phyloP scores from a whole-genome alignment of 2,113 vertebrate species.

The Mirounga angustirostris region DNA sequence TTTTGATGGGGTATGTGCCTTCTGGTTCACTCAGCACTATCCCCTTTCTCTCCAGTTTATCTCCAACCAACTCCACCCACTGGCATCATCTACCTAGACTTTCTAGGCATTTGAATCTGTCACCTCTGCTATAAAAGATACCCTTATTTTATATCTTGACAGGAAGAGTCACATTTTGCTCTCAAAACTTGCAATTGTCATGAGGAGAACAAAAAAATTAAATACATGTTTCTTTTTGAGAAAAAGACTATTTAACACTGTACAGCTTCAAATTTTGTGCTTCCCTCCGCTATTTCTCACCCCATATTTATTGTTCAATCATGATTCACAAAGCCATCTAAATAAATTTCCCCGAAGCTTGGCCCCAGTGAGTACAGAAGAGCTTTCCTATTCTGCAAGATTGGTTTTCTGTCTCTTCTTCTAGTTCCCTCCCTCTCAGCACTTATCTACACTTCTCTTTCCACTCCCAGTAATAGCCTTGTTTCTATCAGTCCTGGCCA shows the following conservation, averaged over 20 bases:
- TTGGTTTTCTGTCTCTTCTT: neutral
- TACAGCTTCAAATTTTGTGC: neutral
- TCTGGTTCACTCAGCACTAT: neutral
- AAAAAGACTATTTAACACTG: slow-evolving; percentile 20
- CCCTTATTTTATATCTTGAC: slow-evolving; percentile 32
- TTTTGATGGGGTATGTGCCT: neutral
- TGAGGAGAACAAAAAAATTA: neutral
- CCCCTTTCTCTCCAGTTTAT: neutral
- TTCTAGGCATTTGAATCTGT: neutral
- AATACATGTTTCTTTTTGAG: neutral
- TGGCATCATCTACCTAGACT: neutral
- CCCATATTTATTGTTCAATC: neutral
- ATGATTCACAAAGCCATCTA: neutral
- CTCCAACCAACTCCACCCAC: neutral
- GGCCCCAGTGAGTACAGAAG: neutral
- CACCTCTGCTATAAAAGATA: neutral
- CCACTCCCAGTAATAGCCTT: neutral
- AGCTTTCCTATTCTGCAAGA: neutral
- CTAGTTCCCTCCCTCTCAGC: neutral
- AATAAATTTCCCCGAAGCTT: neutral
- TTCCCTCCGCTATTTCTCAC: neutral
- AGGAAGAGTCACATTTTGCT: neutral
- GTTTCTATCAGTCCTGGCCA: slow-evolving; percentile 56
- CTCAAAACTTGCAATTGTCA: neutral
- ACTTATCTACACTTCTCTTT: neutral